A percentile compares a stretch with the other conserved stretches of the same genome.
Evolutionary conservation across 2,797 vertebrate species (phyloP).

Genomic region (Euphonia xanthogaster): DNA sequence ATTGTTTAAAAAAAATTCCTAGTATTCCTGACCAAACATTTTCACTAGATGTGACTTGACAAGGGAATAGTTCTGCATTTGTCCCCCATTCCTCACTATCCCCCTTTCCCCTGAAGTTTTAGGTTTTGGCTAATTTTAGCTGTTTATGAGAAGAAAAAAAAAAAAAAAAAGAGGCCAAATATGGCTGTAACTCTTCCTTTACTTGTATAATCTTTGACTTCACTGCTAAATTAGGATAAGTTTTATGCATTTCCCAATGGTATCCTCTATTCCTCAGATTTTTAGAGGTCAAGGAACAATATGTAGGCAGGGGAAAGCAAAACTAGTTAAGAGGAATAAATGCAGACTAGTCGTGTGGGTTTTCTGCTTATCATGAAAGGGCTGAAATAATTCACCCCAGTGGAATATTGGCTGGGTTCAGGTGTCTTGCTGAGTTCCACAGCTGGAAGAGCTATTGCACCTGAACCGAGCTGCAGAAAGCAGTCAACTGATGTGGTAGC

Average conservation of each 20-base stretch:
- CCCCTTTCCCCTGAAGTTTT: not conserved
- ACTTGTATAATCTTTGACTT: not conserved
- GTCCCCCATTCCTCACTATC: fast-evolving
- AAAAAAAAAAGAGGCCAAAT: not conserved
- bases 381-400: not conserved
- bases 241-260: not conserved
- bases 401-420: not conserved
- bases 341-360: not conserved
- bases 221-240: not conserved
- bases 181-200: not conserved
- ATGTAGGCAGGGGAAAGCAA: not conserved
- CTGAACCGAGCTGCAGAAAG: not conserved
- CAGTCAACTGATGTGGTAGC: not conserved
- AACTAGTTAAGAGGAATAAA: not conserved
- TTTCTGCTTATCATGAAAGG: not conserved
- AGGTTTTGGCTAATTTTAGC: not conserved
- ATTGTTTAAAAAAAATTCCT: not conserved
- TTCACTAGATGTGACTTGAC: not conserved
- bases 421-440: not conserved
- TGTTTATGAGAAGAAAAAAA: not conserved
- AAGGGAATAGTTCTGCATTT: not conserved
- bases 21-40: not conserved
- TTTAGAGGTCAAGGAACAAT: not conserved
- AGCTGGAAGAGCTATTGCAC: not conserved
- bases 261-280: not conserved